Evolutionary conservation across 2,113 vertebrate genomes (phyloP), one percentile per base, ranked within the genome.

Genomic region (Lophura nycthemera): DNA sequence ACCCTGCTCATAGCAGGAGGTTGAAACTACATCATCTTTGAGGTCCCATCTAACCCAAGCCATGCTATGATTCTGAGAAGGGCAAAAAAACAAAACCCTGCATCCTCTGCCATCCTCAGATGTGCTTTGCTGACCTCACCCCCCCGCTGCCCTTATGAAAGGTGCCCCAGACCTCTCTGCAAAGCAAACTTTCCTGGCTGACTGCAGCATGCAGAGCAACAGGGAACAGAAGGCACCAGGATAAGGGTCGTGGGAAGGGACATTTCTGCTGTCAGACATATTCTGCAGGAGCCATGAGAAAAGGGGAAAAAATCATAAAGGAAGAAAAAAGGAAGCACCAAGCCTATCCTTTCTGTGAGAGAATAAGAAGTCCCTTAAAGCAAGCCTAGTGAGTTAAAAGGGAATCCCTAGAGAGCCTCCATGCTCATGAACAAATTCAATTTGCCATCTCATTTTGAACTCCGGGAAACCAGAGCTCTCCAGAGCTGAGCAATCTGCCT

Each of bases 361-460:
- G 86, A 93, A 92, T 1, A 50, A 30, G 43, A 70, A 93, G 80
- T 77, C 80, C 86, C 86, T 92, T 86, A 92, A 94, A 95, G 89
- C 83, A 74, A 90, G 80, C 83, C 83, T 89, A 59, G 86, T 89
- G 89, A 95, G 94, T 95, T 94, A 95, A 95, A 96, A 83, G 86
- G 70, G 82, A 96, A 94, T 88, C 94, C 85, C 92, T 83, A 75
- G 94, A 93, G 90, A 95, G 88, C 57, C 78, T 85, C 90, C 76
- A 38, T 69, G 79, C 71, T 94, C 95, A 79, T 61, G 86, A 94
- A 88, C 88, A 95, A 91, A 96, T 91, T 93, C 92, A 93, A 90
- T 95, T 96, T 94, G 86, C 90, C 64, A 61, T 88, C 86, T 95
- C 86, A 65, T 93, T 95, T 88, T 66, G 86, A 94, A 83, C 79